A percentile compares a stretch with the other conserved stretches of the same genome.
Evolutionary conservation across 2,113 vertebrate species (phyloP).

Genomic region (Alces alces): DNA sequence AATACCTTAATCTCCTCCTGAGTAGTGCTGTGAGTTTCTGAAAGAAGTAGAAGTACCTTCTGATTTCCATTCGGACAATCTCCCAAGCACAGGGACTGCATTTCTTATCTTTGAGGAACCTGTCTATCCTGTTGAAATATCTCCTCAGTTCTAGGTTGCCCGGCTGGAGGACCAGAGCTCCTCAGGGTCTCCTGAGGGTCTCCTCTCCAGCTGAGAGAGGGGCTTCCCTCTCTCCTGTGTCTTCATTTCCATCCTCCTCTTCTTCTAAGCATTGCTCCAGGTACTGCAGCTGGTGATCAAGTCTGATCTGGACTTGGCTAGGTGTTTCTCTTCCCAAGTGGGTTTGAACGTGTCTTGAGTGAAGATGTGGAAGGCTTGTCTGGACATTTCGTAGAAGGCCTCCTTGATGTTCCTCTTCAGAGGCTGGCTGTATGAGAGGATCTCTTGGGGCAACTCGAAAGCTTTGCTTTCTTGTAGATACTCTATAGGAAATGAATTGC

Average conservation of each 20-base stretch:
- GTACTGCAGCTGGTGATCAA: conserved; percentile 59
- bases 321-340: conserved; percentile 28
- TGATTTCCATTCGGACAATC: conserved; percentile 66
- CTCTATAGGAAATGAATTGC: conserved; percentile 46
- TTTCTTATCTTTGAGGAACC: conserved; percentile 70
- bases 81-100: conserved; percentile 75
- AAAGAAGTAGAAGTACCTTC: conserved; percentile 47
- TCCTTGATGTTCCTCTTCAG: background rate
- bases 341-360: background rate
- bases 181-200: background rate
- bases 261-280: conserved; percentile 58
- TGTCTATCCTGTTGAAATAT: conserved; percentile 73
- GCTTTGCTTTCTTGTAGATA: conserved; percentile 53
- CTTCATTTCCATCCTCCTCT: conserved; percentile 11
- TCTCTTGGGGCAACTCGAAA: conserved; percentile 70
- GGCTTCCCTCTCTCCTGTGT: background rate
- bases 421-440: background rate
- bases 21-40: background rate
- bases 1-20: conserved; percentile 15
- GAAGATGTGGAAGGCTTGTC: conserved; percentile 68
- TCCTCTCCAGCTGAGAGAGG: background rate
- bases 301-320: conserved; percentile 54
- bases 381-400: conserved; percentile 49
- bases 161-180: background rate
- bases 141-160: conserved; percentile 48